These are phyloP conservation scores for Pachyseris speciosa DNA, from an alignment of 64 coral and sea anemone species.

Conservation along the genomic window DNA sequence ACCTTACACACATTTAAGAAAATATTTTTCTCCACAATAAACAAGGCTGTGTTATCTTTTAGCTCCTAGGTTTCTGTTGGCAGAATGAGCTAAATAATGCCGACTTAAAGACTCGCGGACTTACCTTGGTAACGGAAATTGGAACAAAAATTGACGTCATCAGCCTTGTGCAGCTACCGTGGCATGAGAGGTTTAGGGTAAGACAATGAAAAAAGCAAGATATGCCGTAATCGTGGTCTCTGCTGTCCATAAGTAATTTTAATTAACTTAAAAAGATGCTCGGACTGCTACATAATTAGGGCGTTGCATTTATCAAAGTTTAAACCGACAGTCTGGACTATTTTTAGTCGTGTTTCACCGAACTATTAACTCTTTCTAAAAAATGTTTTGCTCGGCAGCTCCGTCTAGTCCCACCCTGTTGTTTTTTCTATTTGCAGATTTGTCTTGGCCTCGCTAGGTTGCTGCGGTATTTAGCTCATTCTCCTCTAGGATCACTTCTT, in stretches of 20 bases:
- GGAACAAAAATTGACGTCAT: slow-evolving; percentile 74
- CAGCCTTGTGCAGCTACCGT: slow-evolving; percentile 72
- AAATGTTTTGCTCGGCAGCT: too few relatives aligned
- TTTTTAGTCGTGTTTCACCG: too few relatives aligned
- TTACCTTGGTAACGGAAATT: slow-evolving; percentile 92
- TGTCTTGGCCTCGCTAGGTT: slow-evolving; percentile 84
- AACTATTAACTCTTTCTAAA: too few relatives aligned
- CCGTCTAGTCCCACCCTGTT: too few relatives aligned
- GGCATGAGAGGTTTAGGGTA: slow-evolving; percentile 95
- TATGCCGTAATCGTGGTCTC: too few relatives aligned
- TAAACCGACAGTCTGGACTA: too few relatives aligned
- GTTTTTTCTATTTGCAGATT: slow-evolving; percentile 57
- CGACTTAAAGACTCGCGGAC: slow-evolving; percentile 74
- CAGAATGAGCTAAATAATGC: slow-evolving; percentile 91
- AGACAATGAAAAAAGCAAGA: too few relatives aligned
- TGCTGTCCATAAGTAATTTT: too few relatives aligned
- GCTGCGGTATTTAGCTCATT: slow-evolving; percentile 60
- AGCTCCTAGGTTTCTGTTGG: slow-evolving; percentile 96
- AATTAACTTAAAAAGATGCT: too few relatives aligned
- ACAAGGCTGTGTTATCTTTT: neutral
- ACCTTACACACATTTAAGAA: too few relatives aligned
- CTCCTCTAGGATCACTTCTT: slow-evolving; percentile 82
- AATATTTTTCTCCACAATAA: neutral
- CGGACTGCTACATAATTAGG: too few relatives aligned
- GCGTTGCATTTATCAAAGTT: too few relatives aligned